Percentiles rank a stretch among this genome's conserved stretches.
These are phyloP conservation scores for Drosophila miranda DNA, from an alignment of 1,140 invertebrate genomes.

Conservation along the genomic window DNA sequence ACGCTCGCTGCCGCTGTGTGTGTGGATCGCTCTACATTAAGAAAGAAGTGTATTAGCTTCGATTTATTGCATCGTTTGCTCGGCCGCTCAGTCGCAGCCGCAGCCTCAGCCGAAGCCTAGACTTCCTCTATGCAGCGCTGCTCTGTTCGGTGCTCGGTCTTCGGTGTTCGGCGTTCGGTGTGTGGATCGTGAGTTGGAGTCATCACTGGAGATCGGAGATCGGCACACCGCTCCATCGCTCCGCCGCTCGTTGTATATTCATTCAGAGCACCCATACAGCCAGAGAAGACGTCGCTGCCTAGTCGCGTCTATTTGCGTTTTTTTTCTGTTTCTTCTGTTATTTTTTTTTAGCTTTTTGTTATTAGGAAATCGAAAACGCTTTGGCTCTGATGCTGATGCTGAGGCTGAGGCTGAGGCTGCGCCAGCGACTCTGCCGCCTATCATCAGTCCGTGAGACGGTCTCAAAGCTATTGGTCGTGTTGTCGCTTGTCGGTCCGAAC, in stretches of 20 bases:
- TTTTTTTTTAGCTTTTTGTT: conserved; percentile 39
- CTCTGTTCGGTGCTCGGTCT: neutral
- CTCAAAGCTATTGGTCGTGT: conserved; percentile 82
- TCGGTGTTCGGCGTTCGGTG: neutral
- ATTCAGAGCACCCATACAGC: conserved; percentile 79
- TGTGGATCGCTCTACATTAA: conserved; percentile 74
- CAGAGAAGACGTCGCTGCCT: conserved; percentile 69
- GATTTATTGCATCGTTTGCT: conserved; percentile 76
- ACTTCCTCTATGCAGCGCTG: conserved; percentile 15
- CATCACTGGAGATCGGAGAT: conserved; percentile 51
- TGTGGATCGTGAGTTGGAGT: conserved; percentile 56
- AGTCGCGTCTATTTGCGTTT: conserved; percentile 67
- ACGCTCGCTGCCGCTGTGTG: conserved; percentile 17
- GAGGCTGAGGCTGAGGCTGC: conserved; percentile 68
- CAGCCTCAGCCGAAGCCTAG: neutral
- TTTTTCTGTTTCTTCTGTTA: conserved; percentile 31
- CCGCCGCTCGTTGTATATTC: conserved; percentile 65
- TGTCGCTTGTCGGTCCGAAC: conserved; percentile 74
- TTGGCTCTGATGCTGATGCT: conserved; percentile 38
- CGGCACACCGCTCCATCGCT: neutral
- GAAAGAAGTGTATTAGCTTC: conserved; percentile 81
- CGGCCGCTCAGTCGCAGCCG: conserved; percentile 8
- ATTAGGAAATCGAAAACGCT: conserved; percentile 79
- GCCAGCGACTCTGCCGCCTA: conserved; percentile 63
- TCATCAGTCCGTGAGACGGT: conserved; percentile 81